phyloP scores from a whole-genome alignment of 1,140 invertebrate genomes.

The Drosophila ohnishii region DNA sequence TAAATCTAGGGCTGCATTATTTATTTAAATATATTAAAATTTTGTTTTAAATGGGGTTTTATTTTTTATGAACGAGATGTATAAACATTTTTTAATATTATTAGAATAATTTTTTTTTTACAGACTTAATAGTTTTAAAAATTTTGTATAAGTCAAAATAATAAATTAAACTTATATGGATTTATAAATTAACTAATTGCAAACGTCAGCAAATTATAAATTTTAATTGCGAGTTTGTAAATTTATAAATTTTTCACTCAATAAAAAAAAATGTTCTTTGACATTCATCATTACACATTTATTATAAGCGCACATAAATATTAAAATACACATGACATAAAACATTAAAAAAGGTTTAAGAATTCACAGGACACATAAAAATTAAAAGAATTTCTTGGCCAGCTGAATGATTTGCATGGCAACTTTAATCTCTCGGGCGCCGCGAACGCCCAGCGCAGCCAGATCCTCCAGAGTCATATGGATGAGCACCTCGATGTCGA shows the following conservation, averaged over 20 bases:
- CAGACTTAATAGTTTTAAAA: too few relatives aligned
- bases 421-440: conserved; percentile 52
- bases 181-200: too few relatives aligned
- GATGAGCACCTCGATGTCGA: conserved; percentile 57
- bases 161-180: too few relatives aligned
- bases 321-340: conserved; percentile 18
- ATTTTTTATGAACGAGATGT: too few relatives aligned
- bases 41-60: too few relatives aligned
- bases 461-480: conserved; percentile 67
- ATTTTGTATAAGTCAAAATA: too few relatives aligned
- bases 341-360: conserved; percentile 11
- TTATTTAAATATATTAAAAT: neutral
- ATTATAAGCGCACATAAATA: conserved; percentile 19
- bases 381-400: conserved; percentile 57
- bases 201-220: neutral
- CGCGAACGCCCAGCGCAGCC: conserved; percentile 53
- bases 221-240: neutral
- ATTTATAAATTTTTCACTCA: neutral
- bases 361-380: neutral
- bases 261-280: too few relatives aligned
- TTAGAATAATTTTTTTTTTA: too few relatives aligned
- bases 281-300: conserved; percentile 27
- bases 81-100: too few relatives aligned
- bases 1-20: conserved; percentile 7
- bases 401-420: conserved; percentile 54